Base-by-base conservation (phyloP, 64 coral and sea anemone genomes). In the Acropora tenuis region DNA sequence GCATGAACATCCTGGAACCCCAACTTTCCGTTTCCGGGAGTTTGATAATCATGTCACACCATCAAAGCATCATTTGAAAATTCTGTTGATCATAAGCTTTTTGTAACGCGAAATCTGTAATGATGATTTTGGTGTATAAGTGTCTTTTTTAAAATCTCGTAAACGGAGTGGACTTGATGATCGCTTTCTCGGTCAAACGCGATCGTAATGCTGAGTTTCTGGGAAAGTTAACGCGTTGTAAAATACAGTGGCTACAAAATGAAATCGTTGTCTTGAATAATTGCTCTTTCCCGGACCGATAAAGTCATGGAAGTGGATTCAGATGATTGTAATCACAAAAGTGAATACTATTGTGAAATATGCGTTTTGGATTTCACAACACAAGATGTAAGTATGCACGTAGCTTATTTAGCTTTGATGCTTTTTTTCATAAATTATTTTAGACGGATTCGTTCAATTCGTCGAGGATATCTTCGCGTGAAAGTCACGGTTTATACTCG, bases 361-460 rank as follows among this genome's bases (percentile, higher is more conserved):
- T 93, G 91, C 83, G 80, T 66, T 45, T 65, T 93, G 58, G 91
- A 93, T 42, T 93, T 93, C 43, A 79, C 91, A 1, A 73, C 83
- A 2, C 46, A 73, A 80, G 42, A 86, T 66, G 91, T 93, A 73
- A 87, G 73, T 92, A n/a, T 55, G 15, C 42, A 57, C 30, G 30
- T 30, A 9, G 61, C 2, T 20, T n/a, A 4, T 71, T 71, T 15
- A 71, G 68, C 68, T 20, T 19, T 55, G 52, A 55, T 30, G 30
- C 30, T 30, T 30, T 30, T 30, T 30, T 30, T 30, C 30, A 30
- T 30, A 30, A 30, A 30, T 30, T 30, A 30, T 30, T 30, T 30
- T 30, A 30, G 30, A 30, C 30, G 30, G 30, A 30, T 30, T 30
- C 30, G 30, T 30, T 30, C 30, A 30, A 30, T 30, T 30, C 30